A percentile compares a stretch with the other conserved stretches of the same genome.
Evolutionary conservation across 2,113 vertebrate species (phyloP).

Genomic region (Corythoichthys intestinalis): DNA sequence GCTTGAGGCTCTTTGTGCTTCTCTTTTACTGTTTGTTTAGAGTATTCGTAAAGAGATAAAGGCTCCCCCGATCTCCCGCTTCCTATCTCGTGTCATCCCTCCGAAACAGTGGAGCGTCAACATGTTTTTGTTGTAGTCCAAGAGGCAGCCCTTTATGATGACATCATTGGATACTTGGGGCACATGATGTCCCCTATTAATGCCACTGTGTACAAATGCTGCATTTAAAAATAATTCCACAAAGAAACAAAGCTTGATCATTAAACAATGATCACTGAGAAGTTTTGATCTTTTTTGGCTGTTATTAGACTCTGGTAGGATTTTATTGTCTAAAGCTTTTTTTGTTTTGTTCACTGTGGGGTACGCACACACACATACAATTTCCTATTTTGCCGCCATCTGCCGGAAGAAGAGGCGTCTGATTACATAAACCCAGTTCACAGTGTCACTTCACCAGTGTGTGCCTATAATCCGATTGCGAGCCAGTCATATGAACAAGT

Average conservation of each 20-base stretch:
- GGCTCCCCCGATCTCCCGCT: not conserved
- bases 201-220: not conserved
- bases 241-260: not conserved
- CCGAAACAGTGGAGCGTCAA: not conserved
- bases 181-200: not conserved
- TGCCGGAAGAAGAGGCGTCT: slow-evolving; percentile 66
- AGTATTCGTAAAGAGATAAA: not conserved
- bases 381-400: slow-evolving; percentile 71
- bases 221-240: not conserved
- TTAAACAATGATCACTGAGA: not conserved
- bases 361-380: slow-evolving; percentile 9
- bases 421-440: slow-evolving; percentile 69
- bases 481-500: slow-evolving; percentile 66
- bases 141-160: not conserved
- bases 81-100: not conserved
- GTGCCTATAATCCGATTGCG: slow-evolving; percentile 65
- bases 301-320: not conserved
- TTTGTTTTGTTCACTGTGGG: slow-evolving; percentile 25
- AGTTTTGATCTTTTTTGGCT: not conserved
- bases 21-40: slow-evolving; percentile 65
- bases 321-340: not conserved
- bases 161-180: not conserved
- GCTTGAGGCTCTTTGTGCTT: slow-evolving; percentile 56
- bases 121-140: not conserved
- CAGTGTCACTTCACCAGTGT: slow-evolving; percentile 53